Evolutionary conservation across 2,113 vertebrate species (phyloP), one percentile per base, ranked within the genome.

Genomic region (Sakesphorus luctuosus): DNA sequence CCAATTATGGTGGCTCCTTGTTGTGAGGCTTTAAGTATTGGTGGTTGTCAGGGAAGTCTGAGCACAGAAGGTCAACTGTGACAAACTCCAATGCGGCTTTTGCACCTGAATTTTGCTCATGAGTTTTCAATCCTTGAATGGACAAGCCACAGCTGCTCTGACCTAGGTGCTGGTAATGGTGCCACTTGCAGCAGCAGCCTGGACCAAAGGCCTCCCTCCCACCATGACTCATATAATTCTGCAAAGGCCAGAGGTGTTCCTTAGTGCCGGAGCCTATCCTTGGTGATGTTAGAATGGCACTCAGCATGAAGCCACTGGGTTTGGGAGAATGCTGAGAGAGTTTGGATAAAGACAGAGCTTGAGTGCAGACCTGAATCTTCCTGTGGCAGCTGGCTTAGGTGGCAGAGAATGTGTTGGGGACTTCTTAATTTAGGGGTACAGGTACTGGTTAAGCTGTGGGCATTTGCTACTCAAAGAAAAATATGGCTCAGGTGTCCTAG

Each of bases 161-260:
- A 50, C 35, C 38, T 31, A 0, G 0, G 0, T 75, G n/a, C 71
- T 71, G 36, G 15, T 28, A 58, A 13, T 1, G 21, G 14, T 11
- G 53, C 20, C 15, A 2, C 24, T 35, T 75, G 43, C 18, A 81
- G 72, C 62, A 84, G 36, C 62, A 89, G 66, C 75, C 36, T 38
- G 38, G 21, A 15, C n/a, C 58, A 10, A 56, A 78, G 26, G 43
- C 31, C 10, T 46, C 66, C 31, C 52, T 73, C 55, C 56, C 59
- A 43, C 38, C n/a, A 28, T 0, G 4, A 25, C 20, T 82, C 43
- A 31, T 9, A 25, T 6, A 7, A 33, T 59, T 40, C 21, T 33
- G 24, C 18, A 36, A 82, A 31, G 5, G 29, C 26, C 0, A 4
- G n/a, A 53, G 31, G 28, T 18, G 17, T 25, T 31, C 52, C 40